Conservation (phyloP, 2,888 invertebrate species). For the Epirrhoe alternata region DNA sequence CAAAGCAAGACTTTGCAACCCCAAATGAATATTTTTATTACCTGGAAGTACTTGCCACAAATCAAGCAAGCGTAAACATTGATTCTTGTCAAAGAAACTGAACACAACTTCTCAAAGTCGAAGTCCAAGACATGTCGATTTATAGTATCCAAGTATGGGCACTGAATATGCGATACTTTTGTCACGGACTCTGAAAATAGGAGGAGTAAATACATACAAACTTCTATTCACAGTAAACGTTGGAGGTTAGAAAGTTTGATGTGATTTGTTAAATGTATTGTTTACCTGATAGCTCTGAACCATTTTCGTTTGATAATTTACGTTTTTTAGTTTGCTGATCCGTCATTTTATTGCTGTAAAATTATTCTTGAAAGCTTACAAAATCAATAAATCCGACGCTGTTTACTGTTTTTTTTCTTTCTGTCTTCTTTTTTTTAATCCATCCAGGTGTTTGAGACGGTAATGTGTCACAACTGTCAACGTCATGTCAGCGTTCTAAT, state of each 20-base stretch:
- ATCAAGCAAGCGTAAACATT: slow-evolving; percentile 99
- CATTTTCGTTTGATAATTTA: slow-evolving; percentile 64
- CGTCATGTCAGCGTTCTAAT: too few relatives aligned
- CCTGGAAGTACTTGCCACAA: slow-evolving; percentile 98
- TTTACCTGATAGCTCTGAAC: slow-evolving; percentile 57
- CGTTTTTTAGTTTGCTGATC: slow-evolving; percentile 58
- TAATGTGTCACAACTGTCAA: too few relatives aligned
- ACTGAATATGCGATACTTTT: slow-evolving; percentile 85
- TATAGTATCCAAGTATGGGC: slow-evolving; percentile 99
- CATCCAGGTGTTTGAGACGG: too few relatives aligned
- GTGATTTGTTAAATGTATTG: slow-evolving; percentile 1
- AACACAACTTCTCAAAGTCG: slow-evolving; percentile 99
- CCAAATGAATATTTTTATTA: slow-evolving; percentile 42
- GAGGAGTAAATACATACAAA: background rate
- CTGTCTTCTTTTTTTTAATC: too few relatives aligned
- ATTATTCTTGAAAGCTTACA: too few relatives aligned
- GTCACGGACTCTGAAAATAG: slow-evolving; percentile 57
- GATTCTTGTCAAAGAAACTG: slow-evolving; percentile 98
- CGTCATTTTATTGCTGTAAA: slow-evolving; percentile 53
- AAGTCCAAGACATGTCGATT: slow-evolving; percentile 98
- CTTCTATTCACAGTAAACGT: background rate
- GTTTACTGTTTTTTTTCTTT: background rate
- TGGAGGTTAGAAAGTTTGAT: slow-evolving; percentile 48
- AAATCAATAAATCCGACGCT: background rate
- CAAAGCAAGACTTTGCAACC: too few relatives aligned